Conservation (phyloP, 2,113 vertebrate genomes). For the Silurus glanis region DNA sequence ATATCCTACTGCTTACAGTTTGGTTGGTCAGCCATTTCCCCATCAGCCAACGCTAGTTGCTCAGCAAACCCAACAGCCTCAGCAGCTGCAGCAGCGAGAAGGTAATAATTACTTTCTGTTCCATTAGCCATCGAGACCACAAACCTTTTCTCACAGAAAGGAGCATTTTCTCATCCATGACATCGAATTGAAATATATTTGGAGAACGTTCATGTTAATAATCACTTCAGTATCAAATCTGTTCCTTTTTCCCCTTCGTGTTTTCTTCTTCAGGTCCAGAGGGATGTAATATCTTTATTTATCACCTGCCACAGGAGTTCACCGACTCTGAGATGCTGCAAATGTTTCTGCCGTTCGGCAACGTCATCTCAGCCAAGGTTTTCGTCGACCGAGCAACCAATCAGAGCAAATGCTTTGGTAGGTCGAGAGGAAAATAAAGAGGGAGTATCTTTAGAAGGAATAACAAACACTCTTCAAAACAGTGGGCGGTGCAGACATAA, state of each 20-base stretch:
- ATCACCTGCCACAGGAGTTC: slow-evolving; percentile 98
- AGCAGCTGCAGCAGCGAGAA: slow-evolving; percentile 86
- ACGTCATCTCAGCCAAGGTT: slow-evolving; percentile 97
- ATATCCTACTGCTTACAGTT: slow-evolving; percentile 87
- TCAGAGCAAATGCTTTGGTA: slow-evolving; percentile 98
- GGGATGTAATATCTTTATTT: slow-evolving; percentile 98
- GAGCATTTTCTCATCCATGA: neutral
- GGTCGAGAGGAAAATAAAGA: slow-evolving; percentile 52
- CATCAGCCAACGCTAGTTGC: slow-evolving; percentile 84
- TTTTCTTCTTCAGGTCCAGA: slow-evolving; percentile 81
- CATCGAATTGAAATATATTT: neutral
- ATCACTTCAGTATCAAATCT: neutral
- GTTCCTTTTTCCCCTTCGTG: neutral
- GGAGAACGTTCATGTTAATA: neutral
- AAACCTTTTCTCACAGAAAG: neutral
- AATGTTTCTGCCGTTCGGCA: slow-evolving; percentile 97
- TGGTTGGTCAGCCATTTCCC: slow-evolving; percentile 88
- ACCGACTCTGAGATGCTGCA: slow-evolving; percentile 93
- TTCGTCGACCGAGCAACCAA: slow-evolving; percentile 97
- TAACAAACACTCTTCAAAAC: neutral
- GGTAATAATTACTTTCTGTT: slow-evolving; percentile 65
- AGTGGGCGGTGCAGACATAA: neutral
- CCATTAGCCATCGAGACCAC: neutral
- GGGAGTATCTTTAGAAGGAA: neutral
- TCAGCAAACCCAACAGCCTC: slow-evolving; percentile 84